Percentiles rank a stretch among this genome's conserved stretches.
phyloP scores from a whole-genome alignment of 2,888 invertebrate genomes.

The Drosophila buzzatii region DNA sequence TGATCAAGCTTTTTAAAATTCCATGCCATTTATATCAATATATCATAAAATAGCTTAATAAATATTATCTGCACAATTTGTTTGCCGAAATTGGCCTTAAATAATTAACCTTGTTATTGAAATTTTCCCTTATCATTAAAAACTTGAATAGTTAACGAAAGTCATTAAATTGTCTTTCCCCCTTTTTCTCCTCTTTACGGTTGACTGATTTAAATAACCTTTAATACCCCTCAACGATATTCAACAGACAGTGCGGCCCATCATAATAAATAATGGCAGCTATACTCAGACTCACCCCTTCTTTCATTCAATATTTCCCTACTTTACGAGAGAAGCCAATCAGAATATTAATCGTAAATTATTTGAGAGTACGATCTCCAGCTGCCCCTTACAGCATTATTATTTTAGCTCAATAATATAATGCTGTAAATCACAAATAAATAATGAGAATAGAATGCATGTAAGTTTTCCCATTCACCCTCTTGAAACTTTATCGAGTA shows the following conservation, averaged over 20 bases:
- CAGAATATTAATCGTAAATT: neutral
- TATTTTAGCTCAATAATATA: neutral
- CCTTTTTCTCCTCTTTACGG: neutral
- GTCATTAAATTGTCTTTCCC: neutral
- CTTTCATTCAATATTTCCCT: neutral
- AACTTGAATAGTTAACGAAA: neutral
- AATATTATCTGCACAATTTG: neutral
- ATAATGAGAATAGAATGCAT: neutral
- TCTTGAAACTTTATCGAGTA: neutral
- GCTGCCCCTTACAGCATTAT: neutral
- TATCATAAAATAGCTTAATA: neutral
- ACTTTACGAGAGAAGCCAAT: neutral
- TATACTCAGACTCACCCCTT: neutral
- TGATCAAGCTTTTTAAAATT: neutral
- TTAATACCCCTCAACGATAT: neutral
- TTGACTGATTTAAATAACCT: no score
- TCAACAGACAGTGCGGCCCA: neutral
- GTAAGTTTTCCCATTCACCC: neutral
- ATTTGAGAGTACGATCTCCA: neutral
- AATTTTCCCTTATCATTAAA: no score
- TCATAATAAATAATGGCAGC: conserved; percentile 4
- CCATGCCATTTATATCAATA: neutral
- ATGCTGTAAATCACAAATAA: neutral
- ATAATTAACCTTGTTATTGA: neutral
- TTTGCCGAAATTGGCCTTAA: neutral